Evolutionary conservation across 2,113 vertebrate genomes (phyloP).

Genomic region (Arothron firmamentum): DNA sequence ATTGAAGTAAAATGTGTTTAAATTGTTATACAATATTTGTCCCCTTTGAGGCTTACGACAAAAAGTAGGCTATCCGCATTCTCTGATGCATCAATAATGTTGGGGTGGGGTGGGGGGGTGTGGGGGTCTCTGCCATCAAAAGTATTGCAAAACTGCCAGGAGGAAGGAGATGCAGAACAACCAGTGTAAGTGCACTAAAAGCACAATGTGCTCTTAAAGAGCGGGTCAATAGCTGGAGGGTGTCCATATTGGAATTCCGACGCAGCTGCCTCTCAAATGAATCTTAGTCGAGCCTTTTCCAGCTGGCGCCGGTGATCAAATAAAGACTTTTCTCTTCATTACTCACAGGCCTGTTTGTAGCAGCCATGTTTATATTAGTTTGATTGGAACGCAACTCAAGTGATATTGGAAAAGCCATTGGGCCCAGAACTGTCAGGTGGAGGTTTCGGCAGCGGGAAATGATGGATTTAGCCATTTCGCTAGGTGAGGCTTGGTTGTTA

Average conservation of each 20-base stretch:
- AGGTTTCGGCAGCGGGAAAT: conserved; percentile 26
- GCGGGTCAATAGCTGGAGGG: conserved; percentile 76
- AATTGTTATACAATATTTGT: conserved; percentile 27
- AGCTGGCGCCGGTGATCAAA: conserved; percentile 66
- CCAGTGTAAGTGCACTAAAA: conserved; percentile 72
- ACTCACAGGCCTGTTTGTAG: conserved; percentile 57
- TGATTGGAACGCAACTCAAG: conserved; percentile 69
- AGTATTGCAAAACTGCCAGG: conserved; percentile 73
- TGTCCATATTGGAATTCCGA: conserved; percentile 71
- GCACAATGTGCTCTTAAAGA: conserved; percentile 67
- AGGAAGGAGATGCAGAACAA: conserved; percentile 64
- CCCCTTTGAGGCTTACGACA: conserved; percentile 45
- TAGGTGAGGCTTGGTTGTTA: conserved; percentile 31
- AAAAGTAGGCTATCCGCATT: conserved; percentile 62
- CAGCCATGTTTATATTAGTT: conserved; percentile 52
- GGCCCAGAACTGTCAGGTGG: conserved; percentile 32
- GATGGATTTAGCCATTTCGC: conserved; percentile 35
- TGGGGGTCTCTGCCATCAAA: conserved; percentile 65
- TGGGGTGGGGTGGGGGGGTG: conserved; percentile 47
- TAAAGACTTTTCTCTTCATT: conserved; percentile 64
- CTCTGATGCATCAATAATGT: conserved; percentile 72
- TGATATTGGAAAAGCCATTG: conserved; percentile 51
- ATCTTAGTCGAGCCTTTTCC: conserved; percentile 63
- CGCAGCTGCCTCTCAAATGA: conserved; percentile 66
- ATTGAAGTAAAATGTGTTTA: conserved; percentile 10